Percentiles rank a stretch among this genome's conserved stretches.
phyloP scores from a whole-genome alignment of 2,797 vertebrate species.

The Urosaurus nigricauda region DNA sequence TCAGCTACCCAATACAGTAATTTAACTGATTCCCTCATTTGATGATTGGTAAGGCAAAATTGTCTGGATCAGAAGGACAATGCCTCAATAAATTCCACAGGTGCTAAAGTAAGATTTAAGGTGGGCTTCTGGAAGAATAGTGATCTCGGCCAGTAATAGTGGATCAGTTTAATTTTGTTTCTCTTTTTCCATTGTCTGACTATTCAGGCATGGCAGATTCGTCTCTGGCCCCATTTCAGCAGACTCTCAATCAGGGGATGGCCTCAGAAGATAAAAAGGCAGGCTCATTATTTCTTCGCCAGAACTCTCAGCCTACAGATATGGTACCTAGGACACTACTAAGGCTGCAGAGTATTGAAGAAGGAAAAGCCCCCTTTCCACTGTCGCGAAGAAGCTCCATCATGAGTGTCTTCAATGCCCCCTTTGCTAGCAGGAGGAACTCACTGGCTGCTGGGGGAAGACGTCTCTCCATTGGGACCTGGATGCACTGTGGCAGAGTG shows the following conservation, averaged over 20 bases:
- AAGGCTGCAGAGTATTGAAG: conserved; percentile 53
- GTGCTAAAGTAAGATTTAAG: not conserved
- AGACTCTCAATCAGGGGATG: conserved; percentile 51
- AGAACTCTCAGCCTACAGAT: conserved; percentile 64
- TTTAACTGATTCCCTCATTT: not conserved
- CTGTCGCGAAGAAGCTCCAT: conserved; percentile 64
- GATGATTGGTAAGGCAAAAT: not conserved
- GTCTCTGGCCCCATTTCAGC: conserved; percentile 61
- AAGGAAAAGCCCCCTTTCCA: conserved; percentile 31
- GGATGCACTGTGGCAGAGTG: conserved; percentile 67
- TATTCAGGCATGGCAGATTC: conserved; percentile 56
- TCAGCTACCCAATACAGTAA: not conserved
- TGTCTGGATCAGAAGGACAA: not conserved
- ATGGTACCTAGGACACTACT: conserved; percentile 40
- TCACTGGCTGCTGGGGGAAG: conserved; percentile 53
- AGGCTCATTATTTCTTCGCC: conserved; percentile 59
- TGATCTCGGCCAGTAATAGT: not conserved
- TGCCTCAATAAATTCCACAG: not conserved
- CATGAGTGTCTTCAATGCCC: conserved; percentile 63
- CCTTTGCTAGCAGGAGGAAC: conserved; percentile 63
- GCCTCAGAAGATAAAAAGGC: conserved; percentile 44
- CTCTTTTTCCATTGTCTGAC: not conserved
- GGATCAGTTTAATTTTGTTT: not conserved
- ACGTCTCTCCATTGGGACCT: conserved; percentile 70
- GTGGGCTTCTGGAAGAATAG: not conserved